Percentiles rank a stretch among this genome's conserved stretches.
Evolutionary conservation across 2,113 vertebrate genomes (phyloP).

Genomic region (Hippocampus comes): DNA sequence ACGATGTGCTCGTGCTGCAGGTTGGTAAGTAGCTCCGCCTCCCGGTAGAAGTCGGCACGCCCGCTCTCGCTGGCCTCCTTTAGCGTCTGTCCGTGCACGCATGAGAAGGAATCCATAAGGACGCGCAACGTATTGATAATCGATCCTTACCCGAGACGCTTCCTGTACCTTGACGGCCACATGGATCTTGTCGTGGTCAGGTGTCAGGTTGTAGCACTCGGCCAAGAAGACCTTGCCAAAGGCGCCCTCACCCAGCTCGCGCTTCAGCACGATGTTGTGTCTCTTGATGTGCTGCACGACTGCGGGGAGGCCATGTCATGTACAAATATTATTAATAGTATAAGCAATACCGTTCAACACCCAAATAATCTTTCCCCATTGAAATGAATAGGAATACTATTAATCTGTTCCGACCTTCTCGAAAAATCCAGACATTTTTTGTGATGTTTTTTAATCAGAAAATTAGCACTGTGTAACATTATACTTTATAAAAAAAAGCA

Average conservation of each 20-base stretch:
- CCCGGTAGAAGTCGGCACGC: constrained; percentile 92
- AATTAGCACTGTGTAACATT: too few species aligned
- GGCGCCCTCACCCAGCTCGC: constrained; percentile 95
- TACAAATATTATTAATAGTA: neutral
- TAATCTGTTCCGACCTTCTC: too few species aligned
- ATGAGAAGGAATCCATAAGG: neutral
- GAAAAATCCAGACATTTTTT: too few species aligned
- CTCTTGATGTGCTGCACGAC: constrained; percentile 98
- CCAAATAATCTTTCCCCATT: neutral
- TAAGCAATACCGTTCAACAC: neutral
- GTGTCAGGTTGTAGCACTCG: constrained; percentile 93
- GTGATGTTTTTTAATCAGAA: too few species aligned
- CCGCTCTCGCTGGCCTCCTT: constrained; percentile 97
- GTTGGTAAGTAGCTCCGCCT: constrained; percentile 95
- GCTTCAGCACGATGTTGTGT: constrained; percentile 94
- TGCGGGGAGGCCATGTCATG: constrained; percentile 39
- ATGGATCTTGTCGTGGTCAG: constrained; percentile 94
- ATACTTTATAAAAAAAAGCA: too few species aligned
- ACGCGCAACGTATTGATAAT: neutral
- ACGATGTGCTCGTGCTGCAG: constrained; percentile 97
- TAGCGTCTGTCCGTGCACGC: constrained; percentile 75
- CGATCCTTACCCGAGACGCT: neutral
- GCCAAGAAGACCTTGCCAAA: constrained; percentile 98
- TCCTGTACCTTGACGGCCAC: constrained; percentile 93
- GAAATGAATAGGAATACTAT: too few species aligned